Evolutionary conservation across 1,140 invertebrate species (phyloP), one percentile per base, ranked within the genome.

Genomic region (Pissodes strobi): DNA sequence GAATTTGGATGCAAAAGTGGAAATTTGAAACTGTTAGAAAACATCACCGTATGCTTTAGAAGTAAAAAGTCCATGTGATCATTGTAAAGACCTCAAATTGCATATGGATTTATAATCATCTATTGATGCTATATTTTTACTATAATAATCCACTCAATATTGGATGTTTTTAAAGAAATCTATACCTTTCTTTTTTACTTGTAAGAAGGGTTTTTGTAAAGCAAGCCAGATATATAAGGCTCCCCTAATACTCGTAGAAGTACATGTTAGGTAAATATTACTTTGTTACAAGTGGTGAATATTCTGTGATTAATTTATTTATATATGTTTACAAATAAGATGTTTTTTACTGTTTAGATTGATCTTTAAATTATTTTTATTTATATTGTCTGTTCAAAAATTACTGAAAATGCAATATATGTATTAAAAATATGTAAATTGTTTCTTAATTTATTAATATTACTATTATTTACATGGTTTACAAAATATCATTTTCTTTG

Each of bases 291-390:
- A 55, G 49, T 53, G 59, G 59, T 58, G 64, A 68, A 61, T 66
- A 68, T 71, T 71, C 69, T 71, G 69, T 71, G 69, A 71, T 71
- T 68, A 60, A 69, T 68, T 71, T 66, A 68, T 70, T 70, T 70
- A 64, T 55, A 59, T 60, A 53, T 67, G 57, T 55, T 66, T 58
- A 66, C 15, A 55, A 62, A 58, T 69, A 63, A 57, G 61, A 61
- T 60, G 51, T 59, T 56, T 60, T 53, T 60, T 66, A 66, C 56
- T 66, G 41, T 60, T 66, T 66, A 60, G 49, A 53, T 59, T 66
- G 46, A 60, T 66, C 61, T 66, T 60, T 66, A 53, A 66, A 66
- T 61, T 60, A 53, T 60, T 66, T 55, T 59, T 59, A 60, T 66
- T 66, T 66, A 60, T 58, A 66, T 66, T 55, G 64, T 66, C 51